phyloP scores from a whole-genome alignment of 2,113 vertebrate genomes.

The Rhizomys pruinosus region DNA sequence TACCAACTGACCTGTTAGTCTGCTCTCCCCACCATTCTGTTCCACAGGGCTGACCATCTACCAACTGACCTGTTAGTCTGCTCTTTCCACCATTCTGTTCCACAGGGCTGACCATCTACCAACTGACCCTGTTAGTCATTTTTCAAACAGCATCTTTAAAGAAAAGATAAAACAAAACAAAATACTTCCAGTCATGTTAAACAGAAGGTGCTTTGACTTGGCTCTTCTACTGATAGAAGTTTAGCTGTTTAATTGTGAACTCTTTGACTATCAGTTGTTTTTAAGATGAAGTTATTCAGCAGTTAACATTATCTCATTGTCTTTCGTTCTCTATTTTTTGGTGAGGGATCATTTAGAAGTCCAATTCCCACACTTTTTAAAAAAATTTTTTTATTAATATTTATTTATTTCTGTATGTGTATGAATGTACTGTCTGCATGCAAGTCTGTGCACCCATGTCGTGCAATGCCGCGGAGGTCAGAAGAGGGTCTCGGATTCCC shows the following conservation, averaged over 20 bases:
- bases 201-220: constrained; percentile 13
- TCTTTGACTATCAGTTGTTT: background rate
- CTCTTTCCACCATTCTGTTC: background rate
- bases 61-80: background rate
- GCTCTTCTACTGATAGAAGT: background rate
- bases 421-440: too few species aligned
- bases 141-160: constrained; percentile 20
- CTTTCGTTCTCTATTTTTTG: background rate
- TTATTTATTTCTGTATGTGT: too few species aligned
- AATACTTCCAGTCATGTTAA: background rate
- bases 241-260: too few species aligned
- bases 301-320: background rate
- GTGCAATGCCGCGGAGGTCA: too few species aligned
- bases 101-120: background rate
- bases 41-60: background rate
- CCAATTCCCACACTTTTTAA: background rate
- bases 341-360: background rate
- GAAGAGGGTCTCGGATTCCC: too few species aligned
- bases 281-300: background rate
- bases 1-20: too few species aligned
- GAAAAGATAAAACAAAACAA: background rate
- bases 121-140: background rate
- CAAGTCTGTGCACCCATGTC: too few species aligned
- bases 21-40: background rate
- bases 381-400: too few species aligned